A percentile compares a stretch with the other conserved stretches of the same genome.
phyloP scores from a whole-genome alignment of 2,797 vertebrate genomes.

The Alfaro cultratus region DNA sequence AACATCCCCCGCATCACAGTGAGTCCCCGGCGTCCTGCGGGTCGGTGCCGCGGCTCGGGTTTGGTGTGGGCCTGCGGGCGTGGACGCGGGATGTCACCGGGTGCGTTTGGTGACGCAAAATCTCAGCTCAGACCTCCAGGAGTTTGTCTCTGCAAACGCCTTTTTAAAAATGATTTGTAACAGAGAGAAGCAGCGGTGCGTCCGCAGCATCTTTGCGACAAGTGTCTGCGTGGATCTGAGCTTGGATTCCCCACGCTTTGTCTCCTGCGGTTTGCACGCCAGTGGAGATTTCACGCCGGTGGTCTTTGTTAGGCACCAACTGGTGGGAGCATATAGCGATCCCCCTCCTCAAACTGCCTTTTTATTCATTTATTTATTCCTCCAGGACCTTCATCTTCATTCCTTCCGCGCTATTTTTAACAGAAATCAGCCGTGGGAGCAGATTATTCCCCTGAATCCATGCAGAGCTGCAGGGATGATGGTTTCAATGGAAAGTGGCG shows the following conservation, averaged over 20 bases:
- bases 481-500: constrained; percentile 71
- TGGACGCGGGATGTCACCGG: constrained; percentile 60
- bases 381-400: constrained; percentile 13
- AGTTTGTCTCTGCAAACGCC: constrained; percentile 4
- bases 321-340: constrained; percentile 53
- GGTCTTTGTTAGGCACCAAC: constrained; percentile 75
- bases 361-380: not conserved
- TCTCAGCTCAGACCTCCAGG: constrained; percentile 5
- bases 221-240: constrained; percentile 26
- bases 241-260: constrained; percentile 19
- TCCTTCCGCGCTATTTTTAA: constrained; percentile 12
- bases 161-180: not conserved
- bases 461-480: constrained; percentile 65
- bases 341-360: constrained; percentile 51
- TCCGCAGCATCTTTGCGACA: constrained; percentile 59
- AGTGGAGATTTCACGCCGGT: constrained; percentile 53
- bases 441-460: constrained; percentile 61
- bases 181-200: not conserved
- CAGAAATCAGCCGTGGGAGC: constrained; percentile 15
- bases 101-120: constrained; percentile 34
- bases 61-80: constrained; percentile 50
- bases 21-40: constrained; percentile 77
- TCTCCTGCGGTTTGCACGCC: constrained; percentile 15
- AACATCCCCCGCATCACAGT: constrained; percentile 99
- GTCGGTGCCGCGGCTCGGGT: not conserved